A percentile compares a stretch with the other conserved stretches of the same genome.
Conservation (phyloP, 2,797 vertebrate species). For the Hylomyscus alleni region DNA sequence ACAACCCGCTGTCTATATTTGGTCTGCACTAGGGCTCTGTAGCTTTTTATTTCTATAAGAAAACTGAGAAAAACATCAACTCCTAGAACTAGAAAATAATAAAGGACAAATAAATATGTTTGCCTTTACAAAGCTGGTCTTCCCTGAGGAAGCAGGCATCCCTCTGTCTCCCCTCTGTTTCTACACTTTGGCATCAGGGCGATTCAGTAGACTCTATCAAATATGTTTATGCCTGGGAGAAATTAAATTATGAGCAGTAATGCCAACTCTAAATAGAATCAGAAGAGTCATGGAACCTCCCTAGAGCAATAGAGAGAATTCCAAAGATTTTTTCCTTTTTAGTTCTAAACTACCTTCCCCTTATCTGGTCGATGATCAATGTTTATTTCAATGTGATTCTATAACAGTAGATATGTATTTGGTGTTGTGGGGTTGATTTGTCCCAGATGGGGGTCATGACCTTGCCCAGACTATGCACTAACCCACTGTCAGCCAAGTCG, state of each 20-base stretch:
- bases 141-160: background rate
- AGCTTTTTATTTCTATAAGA: constrained; percentile 60
- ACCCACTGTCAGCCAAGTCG: background rate
- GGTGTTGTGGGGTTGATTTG: background rate
- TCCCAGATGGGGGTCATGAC: background rate
- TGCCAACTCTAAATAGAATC: constrained; percentile 51
- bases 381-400: constrained; percentile 38
- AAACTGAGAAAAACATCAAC: constrained; percentile 44
- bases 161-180: background rate
- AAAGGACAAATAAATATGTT: background rate
- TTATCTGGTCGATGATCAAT: constrained; percentile 36
- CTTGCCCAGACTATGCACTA: too few relatives aligned
- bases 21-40: constrained; percentile 37
- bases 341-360: constrained; percentile 25
- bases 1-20: constrained; percentile 64
- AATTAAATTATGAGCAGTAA: constrained; percentile 61
- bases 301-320: constrained; percentile 57
- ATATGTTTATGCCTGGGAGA: constrained; percentile 43
- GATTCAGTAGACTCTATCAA: constrained; percentile 7
- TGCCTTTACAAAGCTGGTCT: background rate
- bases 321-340: constrained; percentile 67
- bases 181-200: background rate
- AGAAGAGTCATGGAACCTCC: constrained; percentile 67
- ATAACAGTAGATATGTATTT: background rate
- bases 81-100: constrained; percentile 50